Percentiles rank a stretch among this genome's conserved stretches.
phyloP scores from a whole-genome alignment of 2,888 invertebrate genomes.

The Ormia ochracea region DNA sequence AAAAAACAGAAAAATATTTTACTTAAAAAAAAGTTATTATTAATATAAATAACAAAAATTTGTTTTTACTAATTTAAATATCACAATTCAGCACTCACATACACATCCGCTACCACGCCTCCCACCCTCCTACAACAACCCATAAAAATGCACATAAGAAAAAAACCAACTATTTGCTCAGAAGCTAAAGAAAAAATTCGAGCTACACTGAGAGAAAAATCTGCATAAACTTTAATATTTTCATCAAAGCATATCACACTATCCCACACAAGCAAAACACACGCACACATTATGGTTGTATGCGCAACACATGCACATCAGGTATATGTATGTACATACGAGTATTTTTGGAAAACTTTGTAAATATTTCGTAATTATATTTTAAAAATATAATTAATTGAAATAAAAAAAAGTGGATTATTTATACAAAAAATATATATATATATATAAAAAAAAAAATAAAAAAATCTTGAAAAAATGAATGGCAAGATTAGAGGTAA shows the following conservation, averaged over 20 bases:
- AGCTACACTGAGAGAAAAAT: slow-evolving; percentile 6
- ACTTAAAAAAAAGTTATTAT: slow-evolving; percentile 60
- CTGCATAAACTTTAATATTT: background rate
- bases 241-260: slow-evolving; percentile 1
- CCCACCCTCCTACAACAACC: no score
- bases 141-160: no score
- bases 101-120: background rate
- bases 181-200: background rate
- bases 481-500: no score
- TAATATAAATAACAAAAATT: slow-evolving; percentile 49
- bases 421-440: slow-evolving; percentile 7
- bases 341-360: slow-evolving; percentile 6
- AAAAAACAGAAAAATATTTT: slow-evolving; percentile 46
- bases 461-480: no score
- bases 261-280: slow-evolving; percentile 17
- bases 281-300: slow-evolving; percentile 48
- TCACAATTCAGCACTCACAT: slow-evolving; percentile 7
- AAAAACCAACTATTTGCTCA: background rate
- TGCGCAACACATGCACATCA: no score
- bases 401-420: slow-evolving; percentile 30
- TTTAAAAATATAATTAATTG: slow-evolving; percentile 60
- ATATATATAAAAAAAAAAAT: no score
- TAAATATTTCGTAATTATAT: slow-evolving; percentile 59
- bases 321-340: slow-evolving; percentile 21
- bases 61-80: slow-evolving; percentile 47